Evolutionary conservation across 2,888 invertebrate genomes (phyloP), one percentile per base, ranked within the genome.

Genomic region (Pandemis heparana): DNA sequence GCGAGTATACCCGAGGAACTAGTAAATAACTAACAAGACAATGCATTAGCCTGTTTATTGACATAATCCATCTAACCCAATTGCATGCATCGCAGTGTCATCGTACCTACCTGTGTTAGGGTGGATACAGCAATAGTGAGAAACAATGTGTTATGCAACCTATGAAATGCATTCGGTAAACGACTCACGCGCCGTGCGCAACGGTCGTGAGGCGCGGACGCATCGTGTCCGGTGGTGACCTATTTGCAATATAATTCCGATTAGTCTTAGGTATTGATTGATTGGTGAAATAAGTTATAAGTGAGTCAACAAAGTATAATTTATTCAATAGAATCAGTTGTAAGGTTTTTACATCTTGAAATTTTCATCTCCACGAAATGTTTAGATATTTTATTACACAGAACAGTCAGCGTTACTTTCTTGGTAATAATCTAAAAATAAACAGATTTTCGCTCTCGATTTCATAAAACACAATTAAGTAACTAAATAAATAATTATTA

Each of bases 61-160:
- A 83, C 80, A 79, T 77, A 71, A 75, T 79, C 79, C 64, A 75
- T 79, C 79, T 65, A 82, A 76, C 77, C 78, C 75, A 79, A 80
- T 83, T 83, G 76, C 81, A 81, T 80, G 78, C 43, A 73, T 64
- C 14, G 79, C 85, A 85, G 86, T 88, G 86, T 88, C 85, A 89
- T 83, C 81, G 83, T 81, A 84, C 84, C 83, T 81, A 81, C 48
- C 62, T 64, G 43, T 63, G 63, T 39, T 51, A 41, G 53, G 46
- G 39, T 60, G 60, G 56, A 83, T 83, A 83, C 83, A 79, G 82
- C 81, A 79, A 76, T 79, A 76, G 79, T 73, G 80, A 82, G 85
- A 86, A 86, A 89, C 89, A 90, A 87, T 88, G 82, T 53, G 85
- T 91, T 92, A 90, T 87, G 87, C 87, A 92, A 92, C 82, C 78